Percentiles rank a stretch among this genome's conserved stretches.
Evolutionary conservation across 2,888 invertebrate genomes (phyloP).

Genomic region (Nemoura dubitans): DNA sequence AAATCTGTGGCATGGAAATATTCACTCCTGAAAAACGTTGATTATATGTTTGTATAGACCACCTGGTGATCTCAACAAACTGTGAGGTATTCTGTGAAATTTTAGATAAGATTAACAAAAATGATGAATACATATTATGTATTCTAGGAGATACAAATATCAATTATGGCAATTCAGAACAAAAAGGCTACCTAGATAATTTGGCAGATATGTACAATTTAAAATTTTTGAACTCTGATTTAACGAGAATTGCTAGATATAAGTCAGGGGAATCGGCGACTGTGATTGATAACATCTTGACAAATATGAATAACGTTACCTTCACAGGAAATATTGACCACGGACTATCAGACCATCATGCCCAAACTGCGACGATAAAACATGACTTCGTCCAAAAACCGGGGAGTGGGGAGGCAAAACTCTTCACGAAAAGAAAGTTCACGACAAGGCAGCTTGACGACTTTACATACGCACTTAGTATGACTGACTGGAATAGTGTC

Average conservation of each 20-base stretch:
- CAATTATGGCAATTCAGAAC: neutral
- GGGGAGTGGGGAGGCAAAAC: neutral
- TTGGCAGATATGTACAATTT: neutral
- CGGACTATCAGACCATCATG: neutral
- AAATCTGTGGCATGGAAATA: constrained; percentile 7
- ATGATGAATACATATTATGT: neutral
- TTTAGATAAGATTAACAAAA: neutral
- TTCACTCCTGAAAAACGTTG: neutral
- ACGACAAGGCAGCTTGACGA: neutral
- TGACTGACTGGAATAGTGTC: neutral
- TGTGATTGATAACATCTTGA: neutral
- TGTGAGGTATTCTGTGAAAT: neutral
- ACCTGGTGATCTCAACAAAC: neutral
- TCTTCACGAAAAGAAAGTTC: neutral
- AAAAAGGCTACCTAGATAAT: neutral
- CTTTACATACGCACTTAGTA: neutral
- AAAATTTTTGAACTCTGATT: neutral
- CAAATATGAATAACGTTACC: neutral
- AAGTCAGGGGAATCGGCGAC: neutral
- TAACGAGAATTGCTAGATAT: neutral
- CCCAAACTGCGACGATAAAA: neutral
- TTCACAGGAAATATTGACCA: neutral
- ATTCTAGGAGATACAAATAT: neutral
- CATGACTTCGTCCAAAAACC: neutral
- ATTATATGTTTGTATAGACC: neutral